Evolutionary conservation across 2,888 invertebrate genomes (phyloP).

Genomic region (Ophioninae sp.): DNA sequence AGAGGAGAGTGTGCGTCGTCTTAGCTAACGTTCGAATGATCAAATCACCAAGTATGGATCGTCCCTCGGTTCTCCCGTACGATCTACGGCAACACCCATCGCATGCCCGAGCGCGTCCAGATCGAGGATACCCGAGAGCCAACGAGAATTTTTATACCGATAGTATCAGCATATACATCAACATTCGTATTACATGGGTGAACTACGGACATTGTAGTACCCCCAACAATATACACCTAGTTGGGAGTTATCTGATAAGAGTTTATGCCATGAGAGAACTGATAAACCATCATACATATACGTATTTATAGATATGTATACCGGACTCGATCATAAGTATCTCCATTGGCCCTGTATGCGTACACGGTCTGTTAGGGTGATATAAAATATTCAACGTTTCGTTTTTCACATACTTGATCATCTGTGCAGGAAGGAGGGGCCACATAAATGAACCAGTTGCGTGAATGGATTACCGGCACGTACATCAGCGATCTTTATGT

Average conservation of each 20-base stretch:
- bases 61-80: conserved; percentile 43
- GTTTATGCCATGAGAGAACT: conserved; percentile 54
- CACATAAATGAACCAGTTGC: conserved; percentile 4
- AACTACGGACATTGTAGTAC: conserved; percentile 19
- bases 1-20: conserved; percentile 42
- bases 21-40: conserved; percentile 56
- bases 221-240: conserved; percentile 34
- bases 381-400: not conserved
- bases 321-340: too few relatives aligned
- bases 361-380: not conserved
- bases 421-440: not conserved
- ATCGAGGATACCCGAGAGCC: conserved; percentile 62
- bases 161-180: conserved; percentile 2
- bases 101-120: conserved; percentile 51
- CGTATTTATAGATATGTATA: not conserved
- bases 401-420: not conserved
- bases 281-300: conserved; percentile 58
- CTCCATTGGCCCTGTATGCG: not conserved
- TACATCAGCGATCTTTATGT: not conserved
- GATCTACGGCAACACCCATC: conserved; percentile 54
- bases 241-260: conserved; percentile 60
- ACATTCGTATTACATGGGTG: conserved; percentile 3
- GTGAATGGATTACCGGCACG: not conserved
- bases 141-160: conserved; percentile 57
- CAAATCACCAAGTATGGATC: conserved; percentile 59